These are phyloP conservation scores for Galaxias olidus DNA, from an alignment of 2,797 vertebrate genomes.

Conservation along the genomic window DNA sequence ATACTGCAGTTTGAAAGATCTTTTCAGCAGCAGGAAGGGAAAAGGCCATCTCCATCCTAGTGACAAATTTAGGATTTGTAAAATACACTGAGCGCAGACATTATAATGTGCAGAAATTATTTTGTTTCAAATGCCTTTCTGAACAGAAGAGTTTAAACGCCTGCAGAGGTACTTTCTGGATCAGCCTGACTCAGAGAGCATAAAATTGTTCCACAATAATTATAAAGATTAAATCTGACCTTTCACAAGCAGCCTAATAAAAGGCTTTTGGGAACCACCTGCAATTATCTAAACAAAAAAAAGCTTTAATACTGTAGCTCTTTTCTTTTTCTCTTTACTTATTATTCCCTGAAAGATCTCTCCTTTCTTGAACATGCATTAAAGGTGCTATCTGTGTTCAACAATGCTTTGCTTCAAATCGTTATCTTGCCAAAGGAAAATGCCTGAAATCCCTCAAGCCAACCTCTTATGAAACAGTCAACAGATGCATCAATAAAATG, in stretches of 20 bases:
- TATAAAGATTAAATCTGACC: slow-evolving; percentile 66
- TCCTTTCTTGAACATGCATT: background rate
- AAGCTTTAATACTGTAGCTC: no score
- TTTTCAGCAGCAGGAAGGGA: slow-evolving; percentile 40
- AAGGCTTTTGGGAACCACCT: slow-evolving; percentile 13
- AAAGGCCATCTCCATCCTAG: slow-evolving; percentile 43
- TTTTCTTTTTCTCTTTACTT: slow-evolving; percentile 5
- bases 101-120: slow-evolving; percentile 19
- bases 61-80: slow-evolving; percentile 37
- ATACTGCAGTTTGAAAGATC: slow-evolving; percentile 34
- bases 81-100: slow-evolving; percentile 23
- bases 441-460: no score
- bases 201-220: slow-evolving; percentile 62
- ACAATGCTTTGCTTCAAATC: no score
- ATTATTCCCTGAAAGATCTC: background rate
- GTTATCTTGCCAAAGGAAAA: no score
- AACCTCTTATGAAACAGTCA: no score
- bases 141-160: slow-evolving; percentile 30
- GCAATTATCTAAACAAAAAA: background rate
- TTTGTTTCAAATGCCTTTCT: slow-evolving; percentile 22
- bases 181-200: slow-evolving; percentile 33
- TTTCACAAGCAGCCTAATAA: slow-evolving; percentile 44
- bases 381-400: no score
- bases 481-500: no score
- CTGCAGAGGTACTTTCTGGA: slow-evolving; percentile 31